Evolutionary conservation across 2,888 invertebrate genomes (phyloP).

Genomic region (Phalera bucephala): DNA sequence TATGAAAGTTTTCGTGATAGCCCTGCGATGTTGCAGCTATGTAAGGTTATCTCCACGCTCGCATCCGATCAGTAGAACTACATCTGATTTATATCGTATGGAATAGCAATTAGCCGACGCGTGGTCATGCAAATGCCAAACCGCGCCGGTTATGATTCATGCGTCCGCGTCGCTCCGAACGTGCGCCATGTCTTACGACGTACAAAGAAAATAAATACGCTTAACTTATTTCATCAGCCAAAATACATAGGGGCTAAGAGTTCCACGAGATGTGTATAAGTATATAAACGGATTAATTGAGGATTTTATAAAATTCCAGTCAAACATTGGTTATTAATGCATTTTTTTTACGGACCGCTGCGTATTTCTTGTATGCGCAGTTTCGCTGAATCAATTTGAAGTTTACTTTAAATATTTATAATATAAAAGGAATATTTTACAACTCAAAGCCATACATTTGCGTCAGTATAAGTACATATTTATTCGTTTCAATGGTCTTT

Average conservation of each 20-base stretch:
- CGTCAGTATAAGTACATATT: slow-evolving; percentile 15
- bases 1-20: slow-evolving; percentile 14
- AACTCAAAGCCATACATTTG: slow-evolving; percentile 6
- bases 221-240: slow-evolving; percentile 42
- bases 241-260: slow-evolving; percentile 15
- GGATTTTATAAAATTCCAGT: neutral
- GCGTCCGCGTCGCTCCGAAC: slow-evolving; percentile 31
- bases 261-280: no score
- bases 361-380: slow-evolving; percentile 3
- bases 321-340: neutral
- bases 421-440: slow-evolving; percentile 16
- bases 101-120: slow-evolving; percentile 67
- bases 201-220: slow-evolving; percentile 48
- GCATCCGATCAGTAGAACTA: slow-evolving; percentile 39
- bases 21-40: slow-evolving; percentile 16
- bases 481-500: slow-evolving; percentile 22
- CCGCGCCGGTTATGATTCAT: slow-evolving; percentile 61
- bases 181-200: slow-evolving; percentile 43
- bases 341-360: neutral
- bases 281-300: neutral
- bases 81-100: slow-evolving; percentile 65
- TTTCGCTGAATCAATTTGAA: slow-evolving; percentile 29
- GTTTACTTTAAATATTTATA: slow-evolving; percentile 23
- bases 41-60: slow-evolving; percentile 42
- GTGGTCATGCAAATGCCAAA: slow-evolving; percentile 68